phyloP scores from a whole-genome alignment of 1,140 invertebrate species.

The Fragariocoptes setiger region DNA sequence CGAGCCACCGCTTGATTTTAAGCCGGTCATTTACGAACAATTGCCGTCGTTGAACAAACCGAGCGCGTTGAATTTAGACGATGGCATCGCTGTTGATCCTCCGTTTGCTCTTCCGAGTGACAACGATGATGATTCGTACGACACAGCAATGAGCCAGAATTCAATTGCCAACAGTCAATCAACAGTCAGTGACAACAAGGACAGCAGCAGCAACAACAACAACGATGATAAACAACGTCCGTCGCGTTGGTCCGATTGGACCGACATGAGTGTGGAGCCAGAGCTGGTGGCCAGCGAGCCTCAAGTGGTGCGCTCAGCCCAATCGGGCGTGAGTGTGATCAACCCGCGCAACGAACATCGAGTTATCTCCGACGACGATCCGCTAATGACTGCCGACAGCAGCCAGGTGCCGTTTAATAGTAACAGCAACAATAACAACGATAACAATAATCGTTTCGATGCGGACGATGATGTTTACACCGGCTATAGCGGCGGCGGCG shows the following conservation, averaged over 20 bases:
- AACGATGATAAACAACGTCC: neutral
- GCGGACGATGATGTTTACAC: no score
- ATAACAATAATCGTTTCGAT: no score
- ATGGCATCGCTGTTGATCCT: neutral
- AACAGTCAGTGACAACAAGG: neutral
- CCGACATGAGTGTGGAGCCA: neutral
- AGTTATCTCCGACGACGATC: no score
- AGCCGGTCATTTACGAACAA: slow-evolving; percentile 8
- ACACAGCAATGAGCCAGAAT: no score
- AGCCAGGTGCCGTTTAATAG: no score
- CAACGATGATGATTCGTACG: neutral
- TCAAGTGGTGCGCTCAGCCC: no score
- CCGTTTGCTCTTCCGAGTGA: neutral
- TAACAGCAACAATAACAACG: no score
- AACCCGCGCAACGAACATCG: no score
- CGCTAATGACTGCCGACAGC: no score
- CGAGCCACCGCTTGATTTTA: slow-evolving; percentile 8
- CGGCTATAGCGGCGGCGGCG: no score
- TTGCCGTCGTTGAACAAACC: neutral
- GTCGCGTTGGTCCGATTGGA: neutral
- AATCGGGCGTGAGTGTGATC: no score
- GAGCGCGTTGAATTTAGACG: neutral
- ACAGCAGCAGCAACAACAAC: neutral
- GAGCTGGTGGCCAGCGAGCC: neutral
- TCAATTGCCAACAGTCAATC: neutral